phyloP scores from a whole-genome alignment of 2,113 vertebrate genomes.

The Odocoileus hemionus region DNA sequence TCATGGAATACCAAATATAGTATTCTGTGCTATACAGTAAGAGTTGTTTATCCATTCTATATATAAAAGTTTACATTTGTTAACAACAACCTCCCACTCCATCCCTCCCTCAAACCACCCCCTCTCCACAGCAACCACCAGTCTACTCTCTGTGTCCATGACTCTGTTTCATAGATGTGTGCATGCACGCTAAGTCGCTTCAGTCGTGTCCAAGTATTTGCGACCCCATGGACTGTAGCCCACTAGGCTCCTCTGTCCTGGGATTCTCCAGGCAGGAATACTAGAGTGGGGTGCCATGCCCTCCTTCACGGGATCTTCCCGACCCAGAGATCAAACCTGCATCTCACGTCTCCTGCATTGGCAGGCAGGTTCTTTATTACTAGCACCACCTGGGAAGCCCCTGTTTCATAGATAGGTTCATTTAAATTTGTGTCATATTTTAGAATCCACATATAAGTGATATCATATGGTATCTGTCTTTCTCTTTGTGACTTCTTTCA shows the following conservation, averaged over 20 bases:
- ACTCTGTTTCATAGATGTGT: background rate
- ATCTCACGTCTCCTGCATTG: background rate
- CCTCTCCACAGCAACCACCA: background rate
- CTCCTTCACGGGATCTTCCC: background rate
- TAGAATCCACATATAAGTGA: background rate
- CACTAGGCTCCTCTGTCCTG: background rate
- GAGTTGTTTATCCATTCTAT: background rate
- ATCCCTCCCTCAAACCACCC: background rate
- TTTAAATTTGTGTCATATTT: background rate
- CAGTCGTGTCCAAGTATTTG: rapidly evolving
- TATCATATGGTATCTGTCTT: background rate
- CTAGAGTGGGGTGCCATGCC: background rate
- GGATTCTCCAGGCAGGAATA: background rate
- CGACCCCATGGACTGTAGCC: rapidly evolving
- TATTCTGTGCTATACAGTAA: background rate
- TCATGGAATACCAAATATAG: background rate
- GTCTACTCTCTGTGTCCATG: background rate
- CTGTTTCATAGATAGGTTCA: background rate
- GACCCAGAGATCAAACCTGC: background rate
- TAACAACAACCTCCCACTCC: background rate
- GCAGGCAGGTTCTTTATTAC: background rate
- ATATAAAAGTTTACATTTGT: background rate
- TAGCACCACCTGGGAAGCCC: background rate
- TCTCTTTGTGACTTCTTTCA: background rate
- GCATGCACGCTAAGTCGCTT: background rate